Evolutionary conservation across 92 coral and sea anemone species (phyloP), one percentile per base, ranked within the genome.

Genomic region (Plumapathes pennacea): DNA sequence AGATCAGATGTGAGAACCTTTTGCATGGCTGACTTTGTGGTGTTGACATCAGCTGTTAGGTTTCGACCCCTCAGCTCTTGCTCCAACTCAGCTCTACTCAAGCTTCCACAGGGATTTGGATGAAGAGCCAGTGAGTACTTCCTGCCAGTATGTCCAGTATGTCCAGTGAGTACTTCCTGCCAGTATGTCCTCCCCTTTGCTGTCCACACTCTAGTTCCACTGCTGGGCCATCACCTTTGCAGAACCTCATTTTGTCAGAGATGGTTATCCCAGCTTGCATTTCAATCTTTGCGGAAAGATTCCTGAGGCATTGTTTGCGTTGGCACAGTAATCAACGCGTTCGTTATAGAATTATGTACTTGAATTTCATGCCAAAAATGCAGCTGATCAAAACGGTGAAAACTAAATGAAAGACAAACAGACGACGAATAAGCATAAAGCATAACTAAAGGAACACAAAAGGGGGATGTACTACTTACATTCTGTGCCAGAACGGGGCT

Each of bases 151-250:
- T 40, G 69, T 0, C 69, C 69, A 17, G 10, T 44, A 0, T 26
- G 46, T 50, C 2, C 29, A 14, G 4, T 43, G 10, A 6, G 29
- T 28, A 1, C 69, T 7, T 18, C 21, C 5, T n/a, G 11, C 28
- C 6, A 25, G 27, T 1, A 18, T 69, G 64, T 9, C 69, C 57
- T 4, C 46, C 57, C 43, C 60, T 61, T 25, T 61, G 38, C 46
- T 36, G 14, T 39, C 69, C 27, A 23, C 47, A 9, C 29, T 34
- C 17, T 25, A 14, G 5, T 42, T 41, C 1, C 25, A 63, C 44
- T 24, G 59, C 44, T 1, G 60, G 71, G 1, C 60, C 71, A 21
- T 63, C 71, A 3, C 68, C 68, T 4, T 25, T 27, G 14, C 56
- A 61, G 25, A 61, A 61, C 17, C 69, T 29, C 69, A 61, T 61